Conservation (phyloP, 2,797 vertebrate species). For the Arnoldichthys spilopterus region DNA sequence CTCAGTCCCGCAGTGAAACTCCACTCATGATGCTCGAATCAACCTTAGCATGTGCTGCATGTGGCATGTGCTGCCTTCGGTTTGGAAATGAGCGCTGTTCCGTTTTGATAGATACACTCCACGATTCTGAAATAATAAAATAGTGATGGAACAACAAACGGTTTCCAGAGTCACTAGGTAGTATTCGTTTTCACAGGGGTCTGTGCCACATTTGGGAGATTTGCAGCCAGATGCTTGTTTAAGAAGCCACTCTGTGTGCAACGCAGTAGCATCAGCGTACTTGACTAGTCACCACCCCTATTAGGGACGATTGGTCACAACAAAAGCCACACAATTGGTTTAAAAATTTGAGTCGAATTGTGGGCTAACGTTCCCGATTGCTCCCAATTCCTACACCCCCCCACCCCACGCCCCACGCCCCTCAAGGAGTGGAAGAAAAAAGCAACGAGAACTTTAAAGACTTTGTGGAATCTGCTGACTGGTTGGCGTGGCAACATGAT, state of each 20-base stretch:
- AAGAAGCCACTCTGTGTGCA: background rate
- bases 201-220: background rate
- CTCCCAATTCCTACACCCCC: slow-evolving; percentile 22
- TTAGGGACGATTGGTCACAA: background rate
- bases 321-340: background rate
- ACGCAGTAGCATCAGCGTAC: slow-evolving; percentile 14
- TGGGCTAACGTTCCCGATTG: background rate
- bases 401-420: no score
- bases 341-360: background rate
- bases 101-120: background rate
- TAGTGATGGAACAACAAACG: slow-evolving; percentile 5
- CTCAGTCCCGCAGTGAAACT: background rate
- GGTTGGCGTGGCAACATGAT: slow-evolving; percentile 67
- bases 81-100: background rate
- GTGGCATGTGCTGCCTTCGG: background rate
- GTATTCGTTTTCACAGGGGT: background rate
- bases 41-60: background rate
- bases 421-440: slow-evolving; percentile 53
- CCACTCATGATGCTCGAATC: background rate
- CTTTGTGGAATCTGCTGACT: slow-evolving; percentile 76
- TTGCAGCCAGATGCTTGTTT: background rate
- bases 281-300: background rate
- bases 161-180: background rate
- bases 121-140: background rate
- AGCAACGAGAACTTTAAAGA: slow-evolving; percentile 55